Conservation (phyloP, 2,113 vertebrate genomes). For the Galeopterus variegatus region DNA sequence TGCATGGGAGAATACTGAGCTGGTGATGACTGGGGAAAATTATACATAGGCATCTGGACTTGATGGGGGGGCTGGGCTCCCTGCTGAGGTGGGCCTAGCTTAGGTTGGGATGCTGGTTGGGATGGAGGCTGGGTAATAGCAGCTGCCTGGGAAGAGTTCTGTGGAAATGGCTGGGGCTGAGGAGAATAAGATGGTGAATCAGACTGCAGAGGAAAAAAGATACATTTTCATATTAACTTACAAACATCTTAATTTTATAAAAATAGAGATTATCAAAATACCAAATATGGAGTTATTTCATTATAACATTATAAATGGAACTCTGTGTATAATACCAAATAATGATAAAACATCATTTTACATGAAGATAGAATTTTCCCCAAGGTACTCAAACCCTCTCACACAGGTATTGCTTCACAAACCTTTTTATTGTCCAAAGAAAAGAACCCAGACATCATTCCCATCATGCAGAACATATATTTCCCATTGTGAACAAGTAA, state of each 20-base stretch:
- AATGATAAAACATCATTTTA: constrained; percentile 57
- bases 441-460: neutral
- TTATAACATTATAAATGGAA: constrained; percentile 45
- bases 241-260: constrained; percentile 68
- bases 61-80: constrained; percentile 91
- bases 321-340: constrained; percentile 8
- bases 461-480: neutral
- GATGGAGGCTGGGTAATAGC: constrained; percentile 91
- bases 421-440: neutral
- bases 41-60: constrained; percentile 94
- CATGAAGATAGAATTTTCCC: constrained; percentile 38
- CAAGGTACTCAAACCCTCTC: constrained; percentile 14
- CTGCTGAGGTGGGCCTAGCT: constrained; percentile 90
- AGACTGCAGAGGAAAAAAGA: constrained; percentile 90
- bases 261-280: constrained; percentile 55
- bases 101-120: constrained; percentile 92
- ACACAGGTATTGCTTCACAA: neutral
- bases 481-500: constrained; percentile 29
- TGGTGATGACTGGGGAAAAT: constrained; percentile 94
- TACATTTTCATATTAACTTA: constrained; percentile 81
- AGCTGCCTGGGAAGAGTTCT: constrained; percentile 90
- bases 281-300: constrained; percentile 60
- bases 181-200: constrained; percentile 97
- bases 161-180: constrained; percentile 93
- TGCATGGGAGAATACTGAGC: constrained; percentile 94